These are phyloP conservation scores for Typhlomys cinereus DNA, from an alignment of 2,113 vertebrate genomes.

Conservation along the genomic window DNA sequence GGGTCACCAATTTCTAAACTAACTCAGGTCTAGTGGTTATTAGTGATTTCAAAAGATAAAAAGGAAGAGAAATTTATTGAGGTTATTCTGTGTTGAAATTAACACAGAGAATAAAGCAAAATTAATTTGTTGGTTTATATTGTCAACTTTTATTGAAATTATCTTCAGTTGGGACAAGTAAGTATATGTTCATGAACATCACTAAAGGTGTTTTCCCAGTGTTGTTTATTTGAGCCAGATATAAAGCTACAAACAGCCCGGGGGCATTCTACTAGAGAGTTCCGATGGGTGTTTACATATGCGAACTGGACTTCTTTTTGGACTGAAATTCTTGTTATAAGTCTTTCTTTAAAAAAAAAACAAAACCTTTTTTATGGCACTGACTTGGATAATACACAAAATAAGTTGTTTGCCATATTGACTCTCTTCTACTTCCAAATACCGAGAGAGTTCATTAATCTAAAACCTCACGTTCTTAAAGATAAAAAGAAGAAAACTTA, in stretches of 20 bases:
- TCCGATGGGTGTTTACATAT: neutral
- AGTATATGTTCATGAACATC: neutral
- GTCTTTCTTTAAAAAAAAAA: neutral
- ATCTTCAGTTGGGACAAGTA: neutral
- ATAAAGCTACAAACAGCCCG: neutral
- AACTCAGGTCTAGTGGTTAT: neutral
- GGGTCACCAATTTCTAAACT: neutral
- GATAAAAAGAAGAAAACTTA: conserved; percentile 13
- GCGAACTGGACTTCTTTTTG: neutral
- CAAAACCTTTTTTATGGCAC: neutral
- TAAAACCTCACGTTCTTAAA: neutral
- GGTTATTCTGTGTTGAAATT: neutral
- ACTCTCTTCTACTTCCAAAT: neutral
- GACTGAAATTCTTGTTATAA: neutral
- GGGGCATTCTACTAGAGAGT: neutral
- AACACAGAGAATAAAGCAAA: neutral
- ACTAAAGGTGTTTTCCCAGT: neutral
- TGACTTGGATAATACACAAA: neutral
- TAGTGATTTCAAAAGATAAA: neutral
- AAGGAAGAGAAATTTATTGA: neutral
- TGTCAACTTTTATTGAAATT: neutral
- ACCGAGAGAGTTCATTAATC: neutral
- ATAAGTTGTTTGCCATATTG: neutral
- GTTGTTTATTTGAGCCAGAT: neutral
- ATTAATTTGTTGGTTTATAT: neutral